phyloP scores from a whole-genome alignment of 1,140 invertebrate genomes.

The Aplysia californica region DNA sequence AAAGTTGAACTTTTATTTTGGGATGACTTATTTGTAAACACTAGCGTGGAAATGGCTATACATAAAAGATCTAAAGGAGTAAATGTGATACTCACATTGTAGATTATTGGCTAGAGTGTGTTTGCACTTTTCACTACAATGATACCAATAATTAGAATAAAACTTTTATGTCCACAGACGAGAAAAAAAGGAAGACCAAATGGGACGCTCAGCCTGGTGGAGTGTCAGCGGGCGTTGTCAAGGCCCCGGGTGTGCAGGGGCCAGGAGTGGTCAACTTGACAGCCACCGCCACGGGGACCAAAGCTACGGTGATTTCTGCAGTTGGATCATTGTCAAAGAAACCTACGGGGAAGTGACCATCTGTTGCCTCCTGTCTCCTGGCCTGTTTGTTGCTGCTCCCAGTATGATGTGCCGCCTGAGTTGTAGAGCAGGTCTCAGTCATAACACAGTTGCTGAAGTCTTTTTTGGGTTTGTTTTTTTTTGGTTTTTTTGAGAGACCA shows the following conservation, averaged over 20 bases:
- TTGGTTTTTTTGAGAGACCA: no score
- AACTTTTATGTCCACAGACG: constrained; percentile 40
- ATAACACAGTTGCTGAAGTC: no score
- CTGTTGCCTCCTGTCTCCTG: no score
- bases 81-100: no score
- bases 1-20: no score
- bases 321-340: constrained; percentile 55
- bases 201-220: constrained; percentile 54
- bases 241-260: constrained; percentile 12
- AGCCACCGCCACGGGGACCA: constrained; percentile 48
- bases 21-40: no score
- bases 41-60: no score
- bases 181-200: constrained; percentile 58
- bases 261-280: constrained; percentile 42
- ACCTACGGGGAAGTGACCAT: constrained; percentile 7
- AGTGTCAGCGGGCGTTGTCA: not conserved
- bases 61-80: no score
- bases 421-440: no score
- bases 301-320: constrained; percentile 60
- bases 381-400: no score
- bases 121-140: not conserved
- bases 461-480: no score
- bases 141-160: not conserved
- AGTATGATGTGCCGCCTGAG: no score
- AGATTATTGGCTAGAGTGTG: not conserved